phyloP scores from a whole-genome alignment of 2,797 vertebrate genomes.

The Prionace glauca region DNA sequence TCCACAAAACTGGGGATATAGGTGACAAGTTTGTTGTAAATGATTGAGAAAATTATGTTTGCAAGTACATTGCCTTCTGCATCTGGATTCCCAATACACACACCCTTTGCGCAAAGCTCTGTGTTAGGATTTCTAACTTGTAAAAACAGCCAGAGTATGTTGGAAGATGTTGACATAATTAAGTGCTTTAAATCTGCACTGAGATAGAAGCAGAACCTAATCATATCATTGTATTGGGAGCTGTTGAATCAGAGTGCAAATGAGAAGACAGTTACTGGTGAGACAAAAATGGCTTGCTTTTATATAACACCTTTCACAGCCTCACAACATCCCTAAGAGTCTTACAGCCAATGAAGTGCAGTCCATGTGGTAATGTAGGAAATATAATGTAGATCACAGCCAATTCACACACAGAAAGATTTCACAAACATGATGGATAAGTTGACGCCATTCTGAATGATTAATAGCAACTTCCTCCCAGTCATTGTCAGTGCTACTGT shows the following conservation, averaged over 20 bases:
- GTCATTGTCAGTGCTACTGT: no score
- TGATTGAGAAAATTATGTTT: background rate
- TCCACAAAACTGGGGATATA: background rate
- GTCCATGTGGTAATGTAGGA: background rate
- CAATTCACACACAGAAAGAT: background rate
- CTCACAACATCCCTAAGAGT: background rate
- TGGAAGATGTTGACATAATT: background rate
- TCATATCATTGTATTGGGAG: background rate
- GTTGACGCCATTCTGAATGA: no score
- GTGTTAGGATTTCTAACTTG: background rate
- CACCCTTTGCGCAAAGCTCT: background rate
- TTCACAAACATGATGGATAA: background rate
- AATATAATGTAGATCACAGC: no score
- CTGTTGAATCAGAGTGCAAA: background rate
- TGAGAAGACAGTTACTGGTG: background rate
- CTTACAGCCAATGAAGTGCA: background rate
- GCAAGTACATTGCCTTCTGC: background rate
- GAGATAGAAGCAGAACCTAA: background rate
- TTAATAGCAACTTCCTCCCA: no score
- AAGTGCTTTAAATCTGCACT: background rate
- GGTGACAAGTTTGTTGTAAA: background rate
- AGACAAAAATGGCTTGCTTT: background rate
- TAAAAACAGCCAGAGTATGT: background rate
- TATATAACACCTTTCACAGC: background rate
- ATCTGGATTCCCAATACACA: background rate